Evolutionary conservation across 1,140 invertebrate genomes (phyloP), one percentile per base, ranked within the genome.

Genomic region (Temnothorax curvispinosus): DNA sequence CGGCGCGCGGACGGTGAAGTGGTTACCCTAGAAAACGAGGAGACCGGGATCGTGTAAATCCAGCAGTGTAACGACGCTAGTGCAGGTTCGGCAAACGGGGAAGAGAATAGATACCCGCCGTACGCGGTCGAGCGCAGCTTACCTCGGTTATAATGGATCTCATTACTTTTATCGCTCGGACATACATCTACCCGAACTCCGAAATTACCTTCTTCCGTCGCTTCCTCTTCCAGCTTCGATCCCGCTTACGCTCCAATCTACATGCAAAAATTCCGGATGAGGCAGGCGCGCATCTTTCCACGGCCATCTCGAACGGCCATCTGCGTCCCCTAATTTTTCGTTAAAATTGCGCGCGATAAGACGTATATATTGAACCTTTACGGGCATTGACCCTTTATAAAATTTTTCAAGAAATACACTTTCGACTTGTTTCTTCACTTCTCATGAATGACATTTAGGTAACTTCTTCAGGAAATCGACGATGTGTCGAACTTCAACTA

Each of bases 81-180:
- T 4, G 69, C 54, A 50, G 47, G 80, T 84, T 84, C 41, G 65
- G 85, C 86, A 64, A 56, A 11, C 65, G 35, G 35, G 27, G 47
- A 35, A 76, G 77, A 85, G 80, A 65, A 90, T 80, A 85, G 88
- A 90, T 90, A 90, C 72, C 82, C 58, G 18, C 21, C 85, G 92
- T 92, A 91, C 89, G 87, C 89, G 91, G 87, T 35, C 38, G 88
- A 89, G 62, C 62, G 62, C 92, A 90, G 89, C 91, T 93, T 92
- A 94, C 92, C 92, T 92, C 88, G 64, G 91, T 94, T 94, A 95
- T 95, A 94, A 95, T 94, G 94, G 93, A 95, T 94, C 94, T 95
- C 94, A 93, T 95, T 95, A 95, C 94, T 95, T 95, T 95, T 95
- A 95, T 95, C 93, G 94, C 92, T 77, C 76, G 92, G 91, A 93